These are phyloP conservation scores for Natator depressus DNA, from an alignment of 2,113 vertebrate genomes.

Conservation along the genomic window DNA sequence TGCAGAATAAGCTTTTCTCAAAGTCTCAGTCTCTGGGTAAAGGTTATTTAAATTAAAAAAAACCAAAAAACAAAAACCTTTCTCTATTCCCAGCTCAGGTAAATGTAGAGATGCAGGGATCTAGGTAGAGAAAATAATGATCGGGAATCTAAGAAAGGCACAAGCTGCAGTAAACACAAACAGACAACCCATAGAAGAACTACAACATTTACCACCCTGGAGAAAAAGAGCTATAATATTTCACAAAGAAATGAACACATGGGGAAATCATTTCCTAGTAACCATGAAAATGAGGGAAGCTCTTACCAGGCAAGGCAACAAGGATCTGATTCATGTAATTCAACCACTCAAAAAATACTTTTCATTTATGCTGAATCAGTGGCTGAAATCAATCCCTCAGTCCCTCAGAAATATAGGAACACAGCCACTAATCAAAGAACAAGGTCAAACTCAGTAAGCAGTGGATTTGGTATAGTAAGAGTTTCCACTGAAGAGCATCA, in stretches of 20 bases:
- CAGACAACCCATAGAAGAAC: background rate
- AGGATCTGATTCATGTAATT: background rate
- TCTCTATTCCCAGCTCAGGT: background rate
- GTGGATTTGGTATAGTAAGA: background rate
- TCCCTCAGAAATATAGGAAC: background rate
- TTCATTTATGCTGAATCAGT: background rate
- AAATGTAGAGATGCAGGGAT: background rate
- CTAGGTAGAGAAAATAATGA: background rate
- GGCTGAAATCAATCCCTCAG: background rate
- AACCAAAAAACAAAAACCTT: background rate
- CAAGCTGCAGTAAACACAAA: background rate
- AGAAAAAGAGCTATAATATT: background rate
- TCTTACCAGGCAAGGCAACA: background rate
- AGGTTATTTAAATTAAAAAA: background rate
- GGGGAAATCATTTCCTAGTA: background rate
- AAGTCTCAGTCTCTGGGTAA: background rate
- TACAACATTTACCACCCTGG: background rate
- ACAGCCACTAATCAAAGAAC: background rate
- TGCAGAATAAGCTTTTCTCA: background rate
- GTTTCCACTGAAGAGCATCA: background rate
- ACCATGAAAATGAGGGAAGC: background rate
- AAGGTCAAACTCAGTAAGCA: background rate
- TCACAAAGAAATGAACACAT: background rate
- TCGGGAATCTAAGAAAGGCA: background rate
- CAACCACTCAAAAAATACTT: background rate